A percentile compares a stretch with the other conserved stretches of the same genome.
These are phyloP conservation scores for Drosophila macrospina DNA, from an alignment of 2,888 invertebrate genomes.

Conservation along the genomic window DNA sequence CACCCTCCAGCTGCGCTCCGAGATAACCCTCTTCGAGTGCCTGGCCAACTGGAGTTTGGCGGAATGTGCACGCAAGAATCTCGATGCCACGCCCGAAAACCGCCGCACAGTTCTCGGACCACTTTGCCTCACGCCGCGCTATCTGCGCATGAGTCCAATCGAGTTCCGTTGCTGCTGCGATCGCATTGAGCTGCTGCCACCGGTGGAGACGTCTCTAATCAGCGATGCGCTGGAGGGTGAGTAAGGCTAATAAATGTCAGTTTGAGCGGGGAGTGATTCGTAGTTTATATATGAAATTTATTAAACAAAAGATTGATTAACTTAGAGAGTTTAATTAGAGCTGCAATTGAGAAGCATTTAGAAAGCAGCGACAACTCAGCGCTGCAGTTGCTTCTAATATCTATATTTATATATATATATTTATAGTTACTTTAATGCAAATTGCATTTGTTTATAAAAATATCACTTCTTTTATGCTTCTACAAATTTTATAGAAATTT, in stretches of 20 bases:
- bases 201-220: slow-evolving; percentile 82
- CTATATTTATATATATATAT: no score
- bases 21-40: slow-evolving; percentile 84
- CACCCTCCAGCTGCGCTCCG: slow-evolving; percentile 84
- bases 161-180: slow-evolving; percentile 84
- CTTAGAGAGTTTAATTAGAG: no score
- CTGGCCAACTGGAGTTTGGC: slow-evolving; percentile 85
- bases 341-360: neutral
- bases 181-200: slow-evolving; percentile 83
- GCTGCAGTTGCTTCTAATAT: no score
- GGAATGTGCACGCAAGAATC: slow-evolving; percentile 84
- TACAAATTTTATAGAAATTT: no score
- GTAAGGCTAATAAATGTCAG: slow-evolving; percentile 3
- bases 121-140: slow-evolving; percentile 84
- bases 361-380: no score
- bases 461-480: no score
- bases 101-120: slow-evolving; percentile 84
- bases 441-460: no score
- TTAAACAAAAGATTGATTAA: no score
- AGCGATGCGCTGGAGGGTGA: slow-evolving; percentile 82
- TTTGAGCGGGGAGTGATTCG: no score
- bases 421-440: no score
- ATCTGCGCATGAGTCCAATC: slow-evolving; percentile 78
- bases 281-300: no score
- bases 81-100: slow-evolving; percentile 83